These are phyloP conservation scores for Apaloderma vittatum DNA, from an alignment of 2,113 vertebrate genomes.

Conservation along the genomic window DNA sequence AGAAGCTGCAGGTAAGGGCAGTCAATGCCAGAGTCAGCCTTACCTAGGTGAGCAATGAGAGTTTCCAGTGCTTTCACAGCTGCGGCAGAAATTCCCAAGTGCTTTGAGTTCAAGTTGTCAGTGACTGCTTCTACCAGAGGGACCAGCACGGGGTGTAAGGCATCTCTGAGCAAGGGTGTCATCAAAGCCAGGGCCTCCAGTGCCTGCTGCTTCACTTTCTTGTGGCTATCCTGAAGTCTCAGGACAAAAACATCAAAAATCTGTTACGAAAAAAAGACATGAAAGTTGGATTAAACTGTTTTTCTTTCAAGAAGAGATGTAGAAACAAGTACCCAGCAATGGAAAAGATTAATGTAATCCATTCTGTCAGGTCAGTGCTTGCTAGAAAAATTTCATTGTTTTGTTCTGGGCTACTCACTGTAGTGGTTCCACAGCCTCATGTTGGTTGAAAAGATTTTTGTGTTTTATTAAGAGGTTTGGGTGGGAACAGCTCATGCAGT, in stretches of 20 bases:
- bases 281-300: not conserved
- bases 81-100: constrained; percentile 35
- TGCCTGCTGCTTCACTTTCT: constrained; percentile 76
- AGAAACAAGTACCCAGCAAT: not conserved
- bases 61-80: constrained; percentile 48
- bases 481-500: not conserved
- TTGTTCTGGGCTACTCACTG: not conserved
- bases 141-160: constrained; percentile 62
- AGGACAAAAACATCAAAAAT: constrained; percentile 78
- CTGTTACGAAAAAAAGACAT: constrained; percentile 48
- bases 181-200: constrained; percentile 57
- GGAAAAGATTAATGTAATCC: not conserved
- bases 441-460: not conserved
- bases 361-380: not conserved
- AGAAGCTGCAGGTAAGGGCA: not conserved
- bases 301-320: not conserved
- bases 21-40: not conserved
- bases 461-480: not conserved
- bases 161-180: constrained; percentile 40
- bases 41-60: constrained; percentile 70
- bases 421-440: not conserved
- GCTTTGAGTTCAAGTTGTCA: constrained; percentile 80
- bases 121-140: constrained; percentile 33
- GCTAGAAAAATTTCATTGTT: not conserved
- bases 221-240: constrained; percentile 78